Conservation (phyloP, 2,888 invertebrate genomes). For the Parochlus steinenii region DNA sequence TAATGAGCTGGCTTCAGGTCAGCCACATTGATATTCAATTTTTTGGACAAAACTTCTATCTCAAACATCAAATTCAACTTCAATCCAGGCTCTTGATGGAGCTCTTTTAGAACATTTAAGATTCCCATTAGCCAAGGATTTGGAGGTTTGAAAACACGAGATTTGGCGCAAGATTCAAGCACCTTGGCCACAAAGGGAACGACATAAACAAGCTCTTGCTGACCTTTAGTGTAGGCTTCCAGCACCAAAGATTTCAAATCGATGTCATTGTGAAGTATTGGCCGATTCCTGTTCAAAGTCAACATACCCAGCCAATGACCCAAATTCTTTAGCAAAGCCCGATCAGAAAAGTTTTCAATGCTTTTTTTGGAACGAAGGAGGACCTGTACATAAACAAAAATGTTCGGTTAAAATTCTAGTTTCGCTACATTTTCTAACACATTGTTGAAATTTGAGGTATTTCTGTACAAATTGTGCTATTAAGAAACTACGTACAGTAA, state of each 20-base stretch:
- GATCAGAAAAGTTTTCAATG: constrained; percentile 94
- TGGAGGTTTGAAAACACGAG: constrained; percentile 86
- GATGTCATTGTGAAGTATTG: constrained; percentile 79
- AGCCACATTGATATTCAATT: constrained; percentile 69
- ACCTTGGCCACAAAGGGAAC: constrained; percentile 99
- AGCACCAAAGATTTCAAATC: constrained; percentile 88
- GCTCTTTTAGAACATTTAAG: constrained; percentile 89
- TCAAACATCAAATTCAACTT: constrained; percentile 98
- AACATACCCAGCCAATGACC: constrained; percentile 99
- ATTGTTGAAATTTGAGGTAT: no score
- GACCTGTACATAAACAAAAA: no score
- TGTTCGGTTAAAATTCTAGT: no score
- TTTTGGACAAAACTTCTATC: constrained; percentile 95
- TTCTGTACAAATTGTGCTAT: no score
- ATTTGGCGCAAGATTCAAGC: constrained; percentile 88
- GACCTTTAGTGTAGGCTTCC: constrained; percentile 95
- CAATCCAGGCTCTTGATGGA: constrained; percentile 90
- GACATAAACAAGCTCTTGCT: constrained; percentile 92
- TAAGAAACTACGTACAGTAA: no score
- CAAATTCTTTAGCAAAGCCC: constrained; percentile 90
- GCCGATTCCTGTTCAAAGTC: constrained; percentile 83
- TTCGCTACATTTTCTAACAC: no score
- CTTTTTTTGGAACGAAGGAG: constrained; percentile 92
- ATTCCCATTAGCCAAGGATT: constrained; percentile 98
- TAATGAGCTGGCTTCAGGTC: constrained; percentile 73